Base-by-base conservation (phyloP, 2,113 vertebrate species). In the Callocephalon fimbriatum region DNA sequence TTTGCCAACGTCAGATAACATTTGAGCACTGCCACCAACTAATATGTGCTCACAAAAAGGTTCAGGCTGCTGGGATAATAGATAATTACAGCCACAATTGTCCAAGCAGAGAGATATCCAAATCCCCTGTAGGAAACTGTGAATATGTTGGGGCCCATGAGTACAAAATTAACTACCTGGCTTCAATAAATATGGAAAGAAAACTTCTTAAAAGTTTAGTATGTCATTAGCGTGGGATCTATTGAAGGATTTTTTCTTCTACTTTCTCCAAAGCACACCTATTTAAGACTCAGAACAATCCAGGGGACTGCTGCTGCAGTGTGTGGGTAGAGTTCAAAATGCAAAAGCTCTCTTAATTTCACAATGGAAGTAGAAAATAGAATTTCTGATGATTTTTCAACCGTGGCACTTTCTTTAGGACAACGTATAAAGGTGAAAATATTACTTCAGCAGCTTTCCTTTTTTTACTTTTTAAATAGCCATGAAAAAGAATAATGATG, bases 191-290 rank as follows among this genome's bases (percentile, higher is more conserved):
- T 96, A 97, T 23, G 44, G 94, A 92, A 88, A 95, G 91, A 95
- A 95, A 97, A 95, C 93, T 96, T 97, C 86, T 94, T 94, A 95
- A 80, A 96, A 95, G 91, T 97, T 96, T 91, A 67, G 72, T 92
- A 77, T 86, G 75, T 94, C 95, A 95, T 95, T 97, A 95, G 50
- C 1, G 7, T 92, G 45, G 51, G 83, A 92, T 74, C 91, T 95
- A 91, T 95, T 95, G 83, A 92, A 93, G 56, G 31, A 62, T 72
- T 96, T 95, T 95, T 93, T 88, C 83, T 94, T 96, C 90, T 80
- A 38, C 93, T 83, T 95, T 95, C 59, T 94, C 83, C 89, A 92
- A 94, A 96, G 94, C 76, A 63, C 54, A 83, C 67, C 88, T 95
- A 91, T 96, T 95, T 95, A 91, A 95, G 88, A 89, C 71, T 92